A percentile compares a stretch with the other conserved stretches of the same genome.
Evolutionary conservation across 2,113 vertebrate species (phyloP).

Genomic region (Microcebus griseorufus): DNA sequence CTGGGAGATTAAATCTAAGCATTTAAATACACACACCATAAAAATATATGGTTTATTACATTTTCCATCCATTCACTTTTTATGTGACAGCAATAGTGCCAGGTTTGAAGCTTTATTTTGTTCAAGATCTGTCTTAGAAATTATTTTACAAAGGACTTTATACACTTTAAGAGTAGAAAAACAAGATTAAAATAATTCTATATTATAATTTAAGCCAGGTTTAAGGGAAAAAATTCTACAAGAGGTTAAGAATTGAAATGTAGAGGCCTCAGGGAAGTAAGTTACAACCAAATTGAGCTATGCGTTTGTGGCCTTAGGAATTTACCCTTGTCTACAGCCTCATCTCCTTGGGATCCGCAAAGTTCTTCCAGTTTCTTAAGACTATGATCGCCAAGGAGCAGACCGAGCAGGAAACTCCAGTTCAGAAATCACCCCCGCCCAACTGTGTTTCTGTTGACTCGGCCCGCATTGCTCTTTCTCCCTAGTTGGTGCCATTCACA

Average conservation of each 20-base stretch:
- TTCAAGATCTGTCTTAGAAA: constrained; percentile 25
- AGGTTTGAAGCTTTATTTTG: constrained; percentile 48
- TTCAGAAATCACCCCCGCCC: neutral
- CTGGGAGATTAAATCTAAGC: constrained; percentile 65
- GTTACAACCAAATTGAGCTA: neutral
- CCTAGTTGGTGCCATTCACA: rapidly evolving
- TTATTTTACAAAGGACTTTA: constrained; percentile 25
- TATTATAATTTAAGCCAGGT: no score
- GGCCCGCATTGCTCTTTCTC: neutral
- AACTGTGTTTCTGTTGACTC: neutral
- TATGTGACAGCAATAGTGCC: constrained; percentile 19
- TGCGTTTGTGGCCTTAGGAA: neutral
- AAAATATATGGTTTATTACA: constrained; percentile 41
- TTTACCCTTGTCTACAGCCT: rapidly evolving
- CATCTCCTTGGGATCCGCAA: neutral
- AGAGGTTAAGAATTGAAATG: neutral
- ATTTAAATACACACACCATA: constrained; percentile 61
- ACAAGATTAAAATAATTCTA: neutral
- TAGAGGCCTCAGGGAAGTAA: neutral
- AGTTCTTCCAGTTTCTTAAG: neutral
- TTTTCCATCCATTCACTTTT: constrained; percentile 55
- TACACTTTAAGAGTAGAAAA: neutral
- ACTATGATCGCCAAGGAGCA: rapidly evolving
- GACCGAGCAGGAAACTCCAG: neutral
- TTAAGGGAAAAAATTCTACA: neutral